Base-by-base conservation (phyloP, 2,888 invertebrate species). In the Gnatocerus cornutus region DNA sequence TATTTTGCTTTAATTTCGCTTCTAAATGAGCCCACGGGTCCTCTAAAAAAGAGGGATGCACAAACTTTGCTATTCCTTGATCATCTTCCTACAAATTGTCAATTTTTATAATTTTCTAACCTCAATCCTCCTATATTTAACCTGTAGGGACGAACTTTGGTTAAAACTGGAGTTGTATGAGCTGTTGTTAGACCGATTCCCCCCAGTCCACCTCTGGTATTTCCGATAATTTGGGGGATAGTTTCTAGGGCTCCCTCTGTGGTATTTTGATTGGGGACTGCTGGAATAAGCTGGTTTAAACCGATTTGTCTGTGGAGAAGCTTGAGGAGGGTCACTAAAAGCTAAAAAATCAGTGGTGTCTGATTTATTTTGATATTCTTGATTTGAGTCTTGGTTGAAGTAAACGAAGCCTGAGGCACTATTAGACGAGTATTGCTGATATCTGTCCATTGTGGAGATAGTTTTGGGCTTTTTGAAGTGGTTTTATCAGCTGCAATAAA, bases 11-110 rank as follows among this genome's bases (percentile, higher is more conserved):
- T 7, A 70, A 41, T 56, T 55, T 65, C 1, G 46, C 53, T 55
- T 79, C 77, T 55, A 80, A 73, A 39, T 68, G 59, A 8, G 71
- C 77, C 80, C 80, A 80, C 8, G 80, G 80, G 68, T 80, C 74
- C 73, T 80, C 79, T 58, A 76, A 71, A 71, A 80, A 80, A 8
- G 80, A 80, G 1, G 76, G 76, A 71, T 79, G 77, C 30, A 77
- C 41, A 74, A 68, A 71, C 53, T 41, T 61, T n/a, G 45, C 4
- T 27, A 69, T 61, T n/a, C 53, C 53, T 9, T 30, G 33, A 3
- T 13, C 56, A 29, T 43, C 27, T 12, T 63, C 62, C 56, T 56
- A 29, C 21, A 55, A 50, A 29, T n/a, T n/a, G n/a, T n/a, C n/a
- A 29, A 29, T 29, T 4, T 29, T 29, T 7, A 29, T 7, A 29